Base-by-base conservation (phyloP, 2,113 vertebrate genomes). In the Malurus melanocephalus region DNA sequence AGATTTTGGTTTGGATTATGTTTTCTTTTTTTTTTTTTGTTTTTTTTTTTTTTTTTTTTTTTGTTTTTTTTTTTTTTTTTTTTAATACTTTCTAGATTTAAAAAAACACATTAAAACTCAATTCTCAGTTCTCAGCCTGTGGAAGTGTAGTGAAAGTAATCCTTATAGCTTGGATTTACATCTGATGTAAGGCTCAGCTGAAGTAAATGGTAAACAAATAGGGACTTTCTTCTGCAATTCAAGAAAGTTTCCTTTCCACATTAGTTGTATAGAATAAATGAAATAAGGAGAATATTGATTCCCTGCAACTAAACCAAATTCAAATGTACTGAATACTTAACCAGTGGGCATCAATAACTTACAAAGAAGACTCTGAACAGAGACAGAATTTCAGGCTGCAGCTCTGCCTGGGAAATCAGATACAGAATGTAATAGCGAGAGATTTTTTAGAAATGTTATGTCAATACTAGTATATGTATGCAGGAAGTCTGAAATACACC, bases 331-430 rank as follows among this genome's bases (percentile, higher is more conserved):
- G 8, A 68, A 51, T 51, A 43, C 9, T 33, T n/a, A 48, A 40
- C 7, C 1, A 11, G 42, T 0, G 1, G 14, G 4, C 6, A 56
- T 19, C 51, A 76, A 17, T 33, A 77, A 56, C 9, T 3, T 38
- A 26, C 8, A 49, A 3, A 2, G 2, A 11, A 14, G 3, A 40
- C 45, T 82, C 28, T 13, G 16, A 67, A 21, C 16, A 42, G 6
- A 51, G 24, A 16, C 38, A 68, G 23, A 51, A 32, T 82, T 91
- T 65, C 51, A 89, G 11, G 21, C 27, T 66, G 8, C 7, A 51
- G 5, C 2, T 62, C 55, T 74, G 13, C 13, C 12, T 48, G 13
- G 35, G n/a, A 72, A 82, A 72, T 82, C 32, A 62, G 38, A 85
- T 14, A 27, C 6, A 68, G 65, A 76, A 65, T 45, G 21, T 38